These are phyloP conservation scores for human (Homo sapiens) DNA, from an alignment of 2,113 vertebrate genomes.

Conservation along the genomic window GRCh38 chr14:84119001-84119500, in stretches of 20 bases:
- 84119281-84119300: neutral
- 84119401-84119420: neutral
- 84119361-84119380: neutral
- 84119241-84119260: neutral
- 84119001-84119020: neutral
- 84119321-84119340: neutral
- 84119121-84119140: neutral
- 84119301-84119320: neutral
- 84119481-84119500: neutral
- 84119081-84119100: neutral
- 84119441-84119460: neutral
- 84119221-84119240: neutral
- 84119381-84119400: neutral
- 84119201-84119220: neutral
- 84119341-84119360: neutral
- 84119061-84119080: neutral
- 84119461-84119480: neutral
- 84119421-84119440: neutral
- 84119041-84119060: neutral
- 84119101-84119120: fast-evolving
- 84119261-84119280: neutral
- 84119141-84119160: neutral
- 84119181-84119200: neutral
- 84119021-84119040: neutral
- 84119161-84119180: neutral